Evolutionary conservation across 1,140 invertebrate genomes (phyloP).

Genomic region (Forficula auricularia): DNA sequence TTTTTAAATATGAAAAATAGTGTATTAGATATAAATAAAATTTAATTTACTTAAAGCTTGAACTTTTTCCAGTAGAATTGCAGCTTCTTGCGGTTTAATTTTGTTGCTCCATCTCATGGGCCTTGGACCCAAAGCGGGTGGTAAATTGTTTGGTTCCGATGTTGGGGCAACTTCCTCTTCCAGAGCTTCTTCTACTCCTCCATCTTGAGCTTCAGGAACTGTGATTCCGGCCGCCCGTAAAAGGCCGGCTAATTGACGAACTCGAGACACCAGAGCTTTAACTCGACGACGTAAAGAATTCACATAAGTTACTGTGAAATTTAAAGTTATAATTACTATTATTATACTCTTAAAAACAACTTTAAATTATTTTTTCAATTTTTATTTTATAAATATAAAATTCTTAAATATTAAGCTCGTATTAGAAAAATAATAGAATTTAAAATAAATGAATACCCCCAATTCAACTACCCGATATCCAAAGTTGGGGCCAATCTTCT

Average conservation of each 20-base stretch:
- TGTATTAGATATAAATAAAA: too few species aligned
- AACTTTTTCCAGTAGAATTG: slow-evolving; percentile 1
- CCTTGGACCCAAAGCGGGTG: background rate
- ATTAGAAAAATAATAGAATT: too few species aligned
- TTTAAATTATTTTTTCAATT: slow-evolving; percentile 10
- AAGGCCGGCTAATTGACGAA: slow-evolving; percentile 27
- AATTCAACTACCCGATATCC: too few species aligned
- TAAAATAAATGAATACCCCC: too few species aligned
- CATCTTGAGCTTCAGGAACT: slow-evolving; percentile 19
- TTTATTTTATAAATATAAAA: too few species aligned
- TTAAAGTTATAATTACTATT: slow-evolving; percentile 6
- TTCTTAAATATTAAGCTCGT: too few species aligned
- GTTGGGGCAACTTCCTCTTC: slow-evolving; percentile 11
- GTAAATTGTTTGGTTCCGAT: slow-evolving; percentile 4
- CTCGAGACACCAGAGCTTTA: slow-evolving; percentile 24
- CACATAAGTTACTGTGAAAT: slow-evolving; percentile 18
- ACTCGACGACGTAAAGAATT: slow-evolving; percentile 26
- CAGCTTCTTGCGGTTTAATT: slow-evolving; percentile 24
- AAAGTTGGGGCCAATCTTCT: too few species aligned
- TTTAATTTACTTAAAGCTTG: too few species aligned
- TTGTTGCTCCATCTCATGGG: slow-evolving; percentile 30
- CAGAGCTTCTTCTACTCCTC: slow-evolving; percentile 5
- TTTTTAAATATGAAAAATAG: too few species aligned
- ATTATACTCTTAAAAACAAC: slow-evolving; percentile 8
- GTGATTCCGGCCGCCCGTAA: slow-evolving; percentile 26